A percentile compares a stretch with the other conserved stretches of the same genome.
Evolutionary conservation across 2,113 vertebrate species (phyloP).

Genomic region (Epinephelus moara): DNA sequence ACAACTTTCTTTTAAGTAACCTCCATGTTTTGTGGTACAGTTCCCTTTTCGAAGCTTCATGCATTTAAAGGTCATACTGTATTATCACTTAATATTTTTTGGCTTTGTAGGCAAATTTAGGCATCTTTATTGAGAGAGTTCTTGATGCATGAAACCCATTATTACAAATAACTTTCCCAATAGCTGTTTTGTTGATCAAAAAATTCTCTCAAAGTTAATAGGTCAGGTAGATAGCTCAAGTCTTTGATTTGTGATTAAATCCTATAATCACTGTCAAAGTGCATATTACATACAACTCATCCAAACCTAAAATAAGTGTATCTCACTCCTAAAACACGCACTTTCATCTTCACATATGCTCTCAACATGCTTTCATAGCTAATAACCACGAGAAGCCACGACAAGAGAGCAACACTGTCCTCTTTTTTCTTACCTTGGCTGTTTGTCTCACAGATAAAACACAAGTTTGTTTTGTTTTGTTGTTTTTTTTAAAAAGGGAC

Average conservation of each 20-base stretch:
- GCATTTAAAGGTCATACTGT: background rate
- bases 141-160: background rate
- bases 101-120: background rate
- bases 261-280: background rate
- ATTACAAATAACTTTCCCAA: background rate
- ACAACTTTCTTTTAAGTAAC: background rate
- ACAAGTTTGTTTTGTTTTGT: background rate
- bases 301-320: background rate
- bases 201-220: background rate
- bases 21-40: background rate
- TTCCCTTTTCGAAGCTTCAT: background rate
- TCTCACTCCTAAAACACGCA: background rate
- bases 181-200: background rate
- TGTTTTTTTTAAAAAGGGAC: background rate
- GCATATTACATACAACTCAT: background rate
- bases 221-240: background rate
- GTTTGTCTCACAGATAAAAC: conserved; percentile 13
- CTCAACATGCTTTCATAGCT: background rate
- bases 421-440: conserved; percentile 14
- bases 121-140: background rate
- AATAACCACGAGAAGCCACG: background rate
- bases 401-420: conserved; percentile 7
- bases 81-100: background rate
- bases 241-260: background rate
- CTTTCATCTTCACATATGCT: background rate